A percentile compares a stretch with the other conserved stretches of the same genome.
Evolutionary conservation across 2,888 invertebrate species (phyloP).

Genomic region (Folsomia manolachei): DNA sequence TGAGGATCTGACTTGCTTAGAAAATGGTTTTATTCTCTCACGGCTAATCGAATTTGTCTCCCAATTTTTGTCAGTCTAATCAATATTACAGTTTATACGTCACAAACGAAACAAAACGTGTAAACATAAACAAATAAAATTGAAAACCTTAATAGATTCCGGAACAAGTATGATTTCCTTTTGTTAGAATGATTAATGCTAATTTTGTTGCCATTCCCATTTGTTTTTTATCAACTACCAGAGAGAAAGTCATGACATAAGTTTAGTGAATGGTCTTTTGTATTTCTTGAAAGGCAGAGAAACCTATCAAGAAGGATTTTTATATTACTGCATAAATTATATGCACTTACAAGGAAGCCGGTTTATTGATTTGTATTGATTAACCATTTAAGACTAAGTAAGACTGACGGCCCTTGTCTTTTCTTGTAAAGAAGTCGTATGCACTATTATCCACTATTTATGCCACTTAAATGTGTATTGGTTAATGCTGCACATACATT

Average conservation of each 20-base stretch:
- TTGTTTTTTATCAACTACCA: not conserved
- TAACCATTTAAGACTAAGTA: slow-evolving; percentile 10
- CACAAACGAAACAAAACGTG: too few relatives aligned
- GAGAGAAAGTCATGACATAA: not conserved
- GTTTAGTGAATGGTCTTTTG: not conserved
- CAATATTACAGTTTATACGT: too few relatives aligned
- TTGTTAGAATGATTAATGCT: not conserved
- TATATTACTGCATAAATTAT: not conserved
- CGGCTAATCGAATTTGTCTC: too few relatives aligned
- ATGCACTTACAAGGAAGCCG: not conserved
- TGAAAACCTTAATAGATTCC: too few relatives aligned
- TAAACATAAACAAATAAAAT: too few relatives aligned
- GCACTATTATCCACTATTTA: slow-evolving; percentile 3
- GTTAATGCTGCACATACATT: not conserved
- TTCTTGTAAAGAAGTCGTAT: not conserved
- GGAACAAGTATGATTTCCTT: not conserved
- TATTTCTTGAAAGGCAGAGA: too few relatives aligned
- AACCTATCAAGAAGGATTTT: not conserved
- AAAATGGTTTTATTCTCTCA: too few relatives aligned
- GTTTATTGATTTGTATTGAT: slow-evolving; percentile 8
- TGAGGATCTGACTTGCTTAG: too few relatives aligned
- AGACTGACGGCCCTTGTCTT: not conserved
- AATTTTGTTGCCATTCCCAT: not conserved
- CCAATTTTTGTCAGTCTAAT: too few relatives aligned
- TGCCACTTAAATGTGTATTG: not conserved